phyloP scores from a whole-genome alignment of 1,140 invertebrate species.

The Pemphigus obesinymphae region DNA sequence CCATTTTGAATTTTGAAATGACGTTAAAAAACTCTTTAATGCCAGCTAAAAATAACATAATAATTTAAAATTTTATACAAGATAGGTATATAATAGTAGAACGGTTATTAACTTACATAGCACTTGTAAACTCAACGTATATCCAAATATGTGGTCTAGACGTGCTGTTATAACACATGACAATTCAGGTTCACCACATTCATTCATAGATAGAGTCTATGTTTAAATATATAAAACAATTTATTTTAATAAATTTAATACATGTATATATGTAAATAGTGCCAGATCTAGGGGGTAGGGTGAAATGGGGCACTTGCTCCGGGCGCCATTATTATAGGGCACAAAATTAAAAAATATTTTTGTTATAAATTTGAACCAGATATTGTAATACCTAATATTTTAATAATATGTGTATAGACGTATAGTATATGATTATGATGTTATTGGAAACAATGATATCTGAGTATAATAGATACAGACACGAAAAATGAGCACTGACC shows the following conservation, averaged over 20 bases:
- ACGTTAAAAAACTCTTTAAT: background rate
- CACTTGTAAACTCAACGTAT: background rate
- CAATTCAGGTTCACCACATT: background rate
- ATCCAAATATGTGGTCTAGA: background rate
- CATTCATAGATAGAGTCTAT: constrained; percentile 4
- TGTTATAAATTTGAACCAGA: too few species aligned
- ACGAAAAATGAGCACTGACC: too few species aligned
- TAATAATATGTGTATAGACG: too few species aligned
- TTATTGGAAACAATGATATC: too few species aligned
- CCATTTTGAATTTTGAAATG: background rate
- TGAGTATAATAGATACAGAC: too few species aligned
- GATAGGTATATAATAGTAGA: background rate
- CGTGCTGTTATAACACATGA: constrained; percentile 25
- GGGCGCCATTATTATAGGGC: too few species aligned
- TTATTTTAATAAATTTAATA: background rate
- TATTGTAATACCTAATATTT: too few species aligned
- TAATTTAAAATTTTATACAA: background rate
- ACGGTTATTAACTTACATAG: background rate
- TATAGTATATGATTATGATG: too few species aligned
- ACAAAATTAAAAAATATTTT: too few species aligned
- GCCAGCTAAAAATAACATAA: constrained; percentile 23
- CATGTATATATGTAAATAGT: too few species aligned
- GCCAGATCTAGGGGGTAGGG: too few species aligned
- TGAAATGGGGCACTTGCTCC: too few species aligned
- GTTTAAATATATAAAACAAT: background rate